These are phyloP conservation scores for Halichoerus grypus DNA, from an alignment of 2,113 vertebrate genomes.

Conservation along the genomic window DNA sequence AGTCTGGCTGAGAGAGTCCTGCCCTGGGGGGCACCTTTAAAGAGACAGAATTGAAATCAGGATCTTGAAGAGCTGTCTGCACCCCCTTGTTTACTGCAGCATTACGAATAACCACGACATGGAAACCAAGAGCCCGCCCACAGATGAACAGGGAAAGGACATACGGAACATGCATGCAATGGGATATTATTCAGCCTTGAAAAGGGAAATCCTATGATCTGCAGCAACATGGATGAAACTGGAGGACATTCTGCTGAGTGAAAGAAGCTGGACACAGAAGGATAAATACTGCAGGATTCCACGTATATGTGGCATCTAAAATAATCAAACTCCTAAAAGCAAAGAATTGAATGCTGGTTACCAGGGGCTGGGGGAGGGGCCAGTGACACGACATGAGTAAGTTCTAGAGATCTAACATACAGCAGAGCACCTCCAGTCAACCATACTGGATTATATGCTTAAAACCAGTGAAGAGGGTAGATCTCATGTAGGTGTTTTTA, in stretches of 20 bases:
- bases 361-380: background rate
- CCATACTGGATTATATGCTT: rapidly evolving
- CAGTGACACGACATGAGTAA: rapidly evolving
- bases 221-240: too few species aligned
- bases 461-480: background rate
- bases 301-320: rapidly evolving
- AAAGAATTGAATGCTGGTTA: background rate
- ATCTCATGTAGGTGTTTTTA: background rate
- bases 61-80: background rate
- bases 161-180: too few species aligned
- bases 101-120: background rate
- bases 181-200: background rate
- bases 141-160: background rate
- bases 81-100: background rate
- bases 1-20: background rate
- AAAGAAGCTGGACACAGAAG: background rate
- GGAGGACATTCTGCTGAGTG: background rate
- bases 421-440: too few species aligned
- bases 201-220: background rate
- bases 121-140: background rate
- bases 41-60: background rate
- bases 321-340: background rate
- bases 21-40: background rate
- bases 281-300: background rate
- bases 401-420: background rate